Evolutionary conservation across 2,113 vertebrate species (phyloP), one percentile per base, ranked within the genome.

Genomic region (Tautogolabrus adspersus): DNA sequence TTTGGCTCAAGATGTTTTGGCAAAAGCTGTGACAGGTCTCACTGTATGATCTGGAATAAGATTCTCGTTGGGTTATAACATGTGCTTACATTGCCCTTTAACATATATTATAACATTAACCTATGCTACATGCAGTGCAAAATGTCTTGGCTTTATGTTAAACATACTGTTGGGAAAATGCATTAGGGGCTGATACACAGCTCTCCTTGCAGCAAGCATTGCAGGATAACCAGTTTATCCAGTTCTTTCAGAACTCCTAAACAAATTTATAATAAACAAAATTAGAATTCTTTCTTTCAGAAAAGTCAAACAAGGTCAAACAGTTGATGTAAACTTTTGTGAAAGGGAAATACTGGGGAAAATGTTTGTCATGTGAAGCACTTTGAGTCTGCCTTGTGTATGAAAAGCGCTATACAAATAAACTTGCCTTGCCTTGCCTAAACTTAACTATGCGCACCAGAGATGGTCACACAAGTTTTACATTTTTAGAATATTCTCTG

Each of bases 1-100:
- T 69, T 70, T 38, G 40, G 60, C 16, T 75, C 21, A 18, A 66
- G 56, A 30, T 66, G 22, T 74, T 79, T 52, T 62, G 16, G 34
- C 15, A 69, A 47, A 80, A 72, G 37, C 12, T 73, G 11, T 77
- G 11, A 70, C 55, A 47, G 22, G 40, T 1, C 4, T 56, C 37
- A 26, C 13, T 65, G 38, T 34, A 18, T 76, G 18, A 49, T 63
- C 46, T 69, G 23, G 9, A 66, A 59, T 49, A 51, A 18, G 0
- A 57, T 21, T 22, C 38, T 10, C 51, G 26, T 74, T 30, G 77
- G 61, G 8, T 54, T 59, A 75, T 52, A 40, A 11, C 46, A 58
- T 23, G 51, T 44, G 42, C 10, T 9, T 38, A 12, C 66, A 10
- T 7, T 18, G n/a, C 46, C 15, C 23, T 82, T 8, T 42, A 55